Base-by-base conservation (phyloP, 2,888 invertebrate genomes). In the Phyto melanocephala region DNA sequence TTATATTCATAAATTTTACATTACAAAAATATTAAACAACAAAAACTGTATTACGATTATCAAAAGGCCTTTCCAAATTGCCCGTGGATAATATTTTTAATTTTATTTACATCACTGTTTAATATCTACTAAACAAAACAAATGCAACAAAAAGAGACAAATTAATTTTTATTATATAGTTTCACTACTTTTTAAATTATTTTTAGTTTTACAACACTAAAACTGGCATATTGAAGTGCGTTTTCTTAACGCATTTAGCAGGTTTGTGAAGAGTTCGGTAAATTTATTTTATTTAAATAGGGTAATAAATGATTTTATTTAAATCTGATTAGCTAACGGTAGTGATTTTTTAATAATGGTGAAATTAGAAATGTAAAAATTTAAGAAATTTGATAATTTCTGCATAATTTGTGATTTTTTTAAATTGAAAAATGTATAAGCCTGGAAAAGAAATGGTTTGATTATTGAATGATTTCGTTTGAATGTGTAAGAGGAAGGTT, bases 201-300 rank as follows among this genome's bases (percentile, higher is more conserved):
- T 10, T 52, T 28, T 56, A 13, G 10, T 67, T 76, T 77, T 60
- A 60, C 79, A 72, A 68, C 60, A 74, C 72, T 85, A 85, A 83
- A 84, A 85, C 81, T 85, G 77, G 84, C 86, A 87, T 85, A 87
- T 87, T 87, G 87, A 88, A 89, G 89, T 89, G 89, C 89, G 89
- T 90, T 89, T 86, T 87, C 86, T 86, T 86, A 87, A 89, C 90
- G 90, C 89, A 90, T 90, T 90, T 75, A 78, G 82, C 82, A 82
- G 82, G 82, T 82, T 86, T 85, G 86, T 87, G 84, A 76, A 85
- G 85, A 58, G 37, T 75, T 81, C 33, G 28, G 78, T 42, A 37
- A 72, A 78, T 82, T 81, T 78, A 42, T 50, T 17, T 50, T 52
- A 78, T 60, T 83, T 80, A 52, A 33, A 13, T 3, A 56, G 15